A percentile compares a stretch with the other conserved stretches of the same genome.
Evolutionary conservation across 2,113 vertebrate genomes (phyloP).

Genomic region (Promerops cafer): DNA sequence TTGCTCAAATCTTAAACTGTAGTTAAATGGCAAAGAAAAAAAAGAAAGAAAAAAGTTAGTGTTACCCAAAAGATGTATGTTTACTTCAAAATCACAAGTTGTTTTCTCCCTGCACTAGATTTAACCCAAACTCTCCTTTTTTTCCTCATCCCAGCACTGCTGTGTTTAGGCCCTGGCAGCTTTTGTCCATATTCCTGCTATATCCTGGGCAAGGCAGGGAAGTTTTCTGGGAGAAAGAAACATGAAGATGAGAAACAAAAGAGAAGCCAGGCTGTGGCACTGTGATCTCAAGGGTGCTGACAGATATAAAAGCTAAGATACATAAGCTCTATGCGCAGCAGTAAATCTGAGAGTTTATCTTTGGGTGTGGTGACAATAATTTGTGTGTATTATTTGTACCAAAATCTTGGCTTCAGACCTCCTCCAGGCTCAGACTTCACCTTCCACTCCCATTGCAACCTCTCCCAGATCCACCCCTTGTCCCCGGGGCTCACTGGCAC

Average conservation of each 20-base stretch:
- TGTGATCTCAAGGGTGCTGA: neutral
- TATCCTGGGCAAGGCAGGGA: neutral
- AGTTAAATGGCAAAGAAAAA: neutral
- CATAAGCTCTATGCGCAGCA: fast-evolving
- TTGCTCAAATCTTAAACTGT: neutral
- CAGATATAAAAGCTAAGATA: neutral
- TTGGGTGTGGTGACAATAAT: neutral
- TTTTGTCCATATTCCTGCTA: neutral
- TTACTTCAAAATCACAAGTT: neutral
- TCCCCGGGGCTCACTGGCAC: fast-evolving
- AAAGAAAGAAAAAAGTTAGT: neutral
- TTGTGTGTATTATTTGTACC: fast-evolving
- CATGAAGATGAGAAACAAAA: neutral
- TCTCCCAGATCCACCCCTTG: neutral
- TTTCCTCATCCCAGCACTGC: neutral
- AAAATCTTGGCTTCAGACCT: neutral
- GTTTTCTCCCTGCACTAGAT: neutral
- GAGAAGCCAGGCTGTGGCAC: neutral
- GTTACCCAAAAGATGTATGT: neutral
- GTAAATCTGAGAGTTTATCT: too few relatives aligned
- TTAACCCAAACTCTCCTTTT: neutral
- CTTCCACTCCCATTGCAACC: neutral
- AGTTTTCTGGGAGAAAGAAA: neutral
- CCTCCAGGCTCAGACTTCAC: neutral
- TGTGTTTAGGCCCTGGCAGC: neutral